phyloP scores from a whole-genome alignment of 2,113 vertebrate species.

The Myotis davidii region DNA sequence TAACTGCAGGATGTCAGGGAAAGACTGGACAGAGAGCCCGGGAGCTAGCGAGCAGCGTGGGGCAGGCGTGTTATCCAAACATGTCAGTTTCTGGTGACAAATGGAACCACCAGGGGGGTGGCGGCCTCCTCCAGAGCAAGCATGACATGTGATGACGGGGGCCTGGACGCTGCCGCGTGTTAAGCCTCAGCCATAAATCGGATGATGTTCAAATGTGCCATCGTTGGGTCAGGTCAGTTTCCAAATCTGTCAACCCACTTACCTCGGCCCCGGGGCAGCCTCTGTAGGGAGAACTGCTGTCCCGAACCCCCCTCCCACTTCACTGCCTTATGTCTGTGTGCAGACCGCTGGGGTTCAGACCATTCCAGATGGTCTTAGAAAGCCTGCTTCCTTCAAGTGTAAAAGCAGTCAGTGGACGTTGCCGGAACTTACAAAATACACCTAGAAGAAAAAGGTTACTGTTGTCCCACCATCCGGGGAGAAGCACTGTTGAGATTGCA shows the following conservation, averaged over 20 bases:
- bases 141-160: background rate
- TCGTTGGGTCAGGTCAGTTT: background rate
- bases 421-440: background rate
- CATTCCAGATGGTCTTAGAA: background rate
- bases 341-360: background rate
- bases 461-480: background rate
- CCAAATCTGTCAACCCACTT: background rate
- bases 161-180: background rate
- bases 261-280: background rate
- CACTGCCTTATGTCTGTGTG: background rate
- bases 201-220: background rate
- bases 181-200: background rate
- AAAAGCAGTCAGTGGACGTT: background rate
- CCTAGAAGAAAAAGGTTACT: background rate
- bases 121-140: background rate
- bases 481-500: background rate
- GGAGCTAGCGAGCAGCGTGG: background rate
- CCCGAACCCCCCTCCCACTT: background rate
- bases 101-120: background rate
- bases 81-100: slow-evolving; percentile 55
- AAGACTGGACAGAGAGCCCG: background rate
- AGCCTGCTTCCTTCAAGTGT: background rate
- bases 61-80: slow-evolving; percentile 40
- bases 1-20: background rate
- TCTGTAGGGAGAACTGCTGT: background rate